Evolutionary conservation across 1,140 invertebrate species (phyloP).

Genomic region (Brachionus sp.): DNA sequence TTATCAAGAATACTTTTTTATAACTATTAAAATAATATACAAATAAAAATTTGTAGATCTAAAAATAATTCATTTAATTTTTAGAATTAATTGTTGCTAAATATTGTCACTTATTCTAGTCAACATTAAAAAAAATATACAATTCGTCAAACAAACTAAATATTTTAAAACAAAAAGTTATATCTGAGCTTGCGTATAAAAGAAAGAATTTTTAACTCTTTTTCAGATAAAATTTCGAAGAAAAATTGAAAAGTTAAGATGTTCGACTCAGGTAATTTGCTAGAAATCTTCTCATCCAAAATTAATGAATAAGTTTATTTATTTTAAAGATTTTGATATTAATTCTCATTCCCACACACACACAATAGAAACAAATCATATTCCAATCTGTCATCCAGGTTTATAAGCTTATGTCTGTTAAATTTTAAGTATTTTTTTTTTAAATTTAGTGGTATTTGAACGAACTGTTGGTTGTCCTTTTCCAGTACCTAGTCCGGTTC

Average conservation of each 20-base stretch:
- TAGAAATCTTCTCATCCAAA: background rate
- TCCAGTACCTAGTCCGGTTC: background rate
- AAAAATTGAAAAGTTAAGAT: background rate
- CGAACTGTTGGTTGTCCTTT: background rate
- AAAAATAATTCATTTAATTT: too few relatives aligned
- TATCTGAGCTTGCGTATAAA: background rate
- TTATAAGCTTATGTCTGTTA: background rate
- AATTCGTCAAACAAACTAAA: background rate
- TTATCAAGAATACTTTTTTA: too few relatives aligned
- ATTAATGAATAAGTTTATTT: background rate
- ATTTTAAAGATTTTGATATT: slow-evolving; percentile 23
- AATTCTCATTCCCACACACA: background rate
- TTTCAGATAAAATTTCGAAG: background rate
- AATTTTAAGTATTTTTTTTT: background rate
- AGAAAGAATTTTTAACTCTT: background rate
- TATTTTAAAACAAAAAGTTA: background rate
- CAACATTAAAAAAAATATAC: background rate
- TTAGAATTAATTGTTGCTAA: too few relatives aligned
- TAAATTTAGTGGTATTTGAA: background rate
- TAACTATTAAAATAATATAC: too few relatives aligned
- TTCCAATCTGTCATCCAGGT: background rate
- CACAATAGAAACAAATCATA: background rate
- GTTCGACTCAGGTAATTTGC: background rate
- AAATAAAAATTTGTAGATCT: too few relatives aligned
- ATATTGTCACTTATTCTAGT: background rate